phyloP scores from a whole-genome alignment of 37 sponge, comb jelly and placozoan species.

The Halichondria panicea region DNA sequence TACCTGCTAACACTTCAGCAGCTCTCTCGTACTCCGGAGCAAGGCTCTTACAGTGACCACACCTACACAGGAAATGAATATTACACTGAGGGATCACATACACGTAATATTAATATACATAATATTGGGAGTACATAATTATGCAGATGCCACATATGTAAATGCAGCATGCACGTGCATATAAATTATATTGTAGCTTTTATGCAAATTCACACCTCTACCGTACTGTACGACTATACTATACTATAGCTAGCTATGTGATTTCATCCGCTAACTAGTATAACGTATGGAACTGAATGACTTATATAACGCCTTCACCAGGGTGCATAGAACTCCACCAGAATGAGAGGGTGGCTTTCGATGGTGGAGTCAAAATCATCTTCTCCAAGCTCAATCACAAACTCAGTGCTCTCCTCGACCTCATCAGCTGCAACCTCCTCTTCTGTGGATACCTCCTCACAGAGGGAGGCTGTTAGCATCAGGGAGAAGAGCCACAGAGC shows the following conservation, averaged over 20 bases:
- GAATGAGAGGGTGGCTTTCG: constrained; percentile 31
- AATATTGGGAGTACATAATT: too few species aligned
- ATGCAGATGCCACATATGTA: too few species aligned
- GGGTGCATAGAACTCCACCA: constrained; percentile 89
- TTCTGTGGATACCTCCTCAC: too few species aligned
- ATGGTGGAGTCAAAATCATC: constrained; percentile 45
- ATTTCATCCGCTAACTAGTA: neutral
- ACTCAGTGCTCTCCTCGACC: neutral
- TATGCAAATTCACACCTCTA: too few species aligned
- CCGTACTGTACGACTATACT: too few species aligned
- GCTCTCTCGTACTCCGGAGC: constrained; percentile 76
- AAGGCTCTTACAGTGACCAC: constrained; percentile 79
- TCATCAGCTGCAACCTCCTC: too few species aligned
- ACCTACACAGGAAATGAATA: constrained; percentile 53
- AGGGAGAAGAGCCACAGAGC: neutral
- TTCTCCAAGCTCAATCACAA: constrained; percentile 39
- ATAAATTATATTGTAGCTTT: too few species aligned
- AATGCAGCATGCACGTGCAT: too few species aligned
- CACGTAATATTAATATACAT: too few species aligned
- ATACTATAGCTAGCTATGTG: too few species aligned
- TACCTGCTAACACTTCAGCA: constrained; percentile 40
- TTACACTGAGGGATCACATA: too few species aligned
- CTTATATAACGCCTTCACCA: constrained; percentile 43
- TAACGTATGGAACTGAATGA: too few species aligned
- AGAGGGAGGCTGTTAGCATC: neutral